Conservation (phyloP, 2,113 vertebrate species). For the Marmota monax region DNA sequence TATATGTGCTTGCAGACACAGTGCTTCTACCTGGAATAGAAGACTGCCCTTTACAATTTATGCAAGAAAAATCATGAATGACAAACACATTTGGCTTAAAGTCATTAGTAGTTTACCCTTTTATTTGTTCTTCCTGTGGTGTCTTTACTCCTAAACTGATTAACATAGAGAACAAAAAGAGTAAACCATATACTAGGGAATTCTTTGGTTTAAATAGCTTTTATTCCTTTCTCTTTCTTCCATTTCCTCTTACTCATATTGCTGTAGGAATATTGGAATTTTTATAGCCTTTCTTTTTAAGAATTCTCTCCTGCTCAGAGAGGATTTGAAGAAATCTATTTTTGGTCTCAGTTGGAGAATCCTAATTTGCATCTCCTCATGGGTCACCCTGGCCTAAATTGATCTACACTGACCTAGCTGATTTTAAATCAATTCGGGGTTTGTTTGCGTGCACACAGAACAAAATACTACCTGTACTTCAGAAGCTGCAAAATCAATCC, state of each 20-base stretch:
- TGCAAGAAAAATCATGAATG: background rate
- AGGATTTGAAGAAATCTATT: slow-evolving; percentile 62
- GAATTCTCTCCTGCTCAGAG: slow-evolving; percentile 43
- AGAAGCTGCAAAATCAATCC: slow-evolving; percentile 67
- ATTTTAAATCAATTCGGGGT: slow-evolving; percentile 69
- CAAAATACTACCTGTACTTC: slow-evolving; percentile 42
- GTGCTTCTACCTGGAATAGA: background rate
- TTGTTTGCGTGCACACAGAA: slow-evolving; percentile 55
- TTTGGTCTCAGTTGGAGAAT: slow-evolving; percentile 66
- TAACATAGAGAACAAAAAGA: background rate
- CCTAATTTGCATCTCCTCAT: slow-evolving; percentile 62
- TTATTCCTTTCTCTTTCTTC: background rate
- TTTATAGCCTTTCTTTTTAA: slow-evolving; percentile 20
- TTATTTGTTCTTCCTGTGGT: background rate
- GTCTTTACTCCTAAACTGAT: background rate
- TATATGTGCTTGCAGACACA: background rate
- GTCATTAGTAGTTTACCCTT: background rate
- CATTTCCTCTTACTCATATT: slow-evolving; percentile 8
- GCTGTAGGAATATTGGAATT: background rate
- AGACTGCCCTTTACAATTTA: background rate
- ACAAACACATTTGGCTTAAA: background rate
- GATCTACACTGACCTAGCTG: slow-evolving; percentile 49
- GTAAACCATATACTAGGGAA: background rate
- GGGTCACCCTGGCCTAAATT: slow-evolving; percentile 53
- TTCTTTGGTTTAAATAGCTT: background rate